Evolutionary conservation across 2,797 vertebrate genomes (phyloP).

Genomic region (Siniperca scherzeri): DNA sequence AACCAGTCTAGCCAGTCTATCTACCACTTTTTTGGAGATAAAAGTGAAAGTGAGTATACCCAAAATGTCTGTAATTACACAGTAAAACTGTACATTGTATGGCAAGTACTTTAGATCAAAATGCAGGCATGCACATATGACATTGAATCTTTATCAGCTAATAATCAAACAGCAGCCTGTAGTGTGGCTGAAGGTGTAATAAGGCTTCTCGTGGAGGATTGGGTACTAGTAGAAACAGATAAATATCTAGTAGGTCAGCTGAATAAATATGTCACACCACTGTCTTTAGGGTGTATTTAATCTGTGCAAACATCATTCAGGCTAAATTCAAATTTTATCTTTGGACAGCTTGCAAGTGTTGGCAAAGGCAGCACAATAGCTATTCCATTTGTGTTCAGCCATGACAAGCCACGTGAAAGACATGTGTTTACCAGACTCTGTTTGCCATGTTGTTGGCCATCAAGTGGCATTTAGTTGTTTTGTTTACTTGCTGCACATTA

Average conservation of each 20-base stretch:
- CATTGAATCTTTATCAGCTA: slow-evolving; percentile 7
- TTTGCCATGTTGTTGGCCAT: background rate
- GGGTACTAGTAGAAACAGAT: background rate
- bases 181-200: background rate
- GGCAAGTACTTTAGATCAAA: background rate
- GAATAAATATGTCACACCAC: background rate
- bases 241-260: background rate
- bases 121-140: background rate
- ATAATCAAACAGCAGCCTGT: slow-evolving; percentile 12
- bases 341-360: background rate
- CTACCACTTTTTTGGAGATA: background rate
- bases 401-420: slow-evolving; percentile 1
- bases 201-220: background rate
- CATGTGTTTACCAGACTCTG: background rate
- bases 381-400: slow-evolving; percentile 8
- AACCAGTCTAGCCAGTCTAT: too few species aligned
- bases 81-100: background rate
- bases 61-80: background rate
- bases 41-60: background rate
- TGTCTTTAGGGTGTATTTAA: slow-evolving; percentile 2
- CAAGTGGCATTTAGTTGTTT: slow-evolving; percentile 12
- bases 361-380: background rate
- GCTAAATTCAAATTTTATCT: background rate
- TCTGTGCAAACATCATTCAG: slow-evolving; percentile 5
- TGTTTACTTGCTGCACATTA: slow-evolving; percentile 29